A percentile compares a stretch with the other conserved stretches of the same genome.
These are phyloP conservation scores for Ptiloglossa arizonensis DNA, from an alignment of 1,140 invertebrate genomes.

Conservation along the genomic window DNA sequence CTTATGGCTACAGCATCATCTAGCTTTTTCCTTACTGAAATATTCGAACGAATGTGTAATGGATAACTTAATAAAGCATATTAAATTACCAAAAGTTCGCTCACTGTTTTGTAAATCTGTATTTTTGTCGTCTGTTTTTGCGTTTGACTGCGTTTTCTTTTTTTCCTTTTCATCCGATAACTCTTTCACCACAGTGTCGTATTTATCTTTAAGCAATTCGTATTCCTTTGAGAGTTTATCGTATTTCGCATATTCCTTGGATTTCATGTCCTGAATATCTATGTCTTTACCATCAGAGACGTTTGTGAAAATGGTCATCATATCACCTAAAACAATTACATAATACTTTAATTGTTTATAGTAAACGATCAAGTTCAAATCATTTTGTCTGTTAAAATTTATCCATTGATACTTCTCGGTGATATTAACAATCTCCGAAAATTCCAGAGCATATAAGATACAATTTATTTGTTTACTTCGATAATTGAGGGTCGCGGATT, in stretches of 20 bases:
- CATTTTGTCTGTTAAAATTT: too few relatives aligned
- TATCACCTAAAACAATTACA: conserved; percentile 82
- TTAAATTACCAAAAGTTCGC: conserved; percentile 39
- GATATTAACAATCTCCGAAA: too few relatives aligned
- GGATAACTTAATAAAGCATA: too few relatives aligned
- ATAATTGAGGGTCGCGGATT: too few relatives aligned
- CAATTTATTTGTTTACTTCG: too few relatives aligned
- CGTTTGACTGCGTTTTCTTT: conserved; percentile 73
- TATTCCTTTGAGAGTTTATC: conserved; percentile 77
- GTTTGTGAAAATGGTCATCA: conserved; percentile 84
- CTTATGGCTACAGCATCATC: conserved; percentile 83
- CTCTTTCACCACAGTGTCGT: conserved; percentile 76
- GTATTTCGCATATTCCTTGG: conserved; percentile 71
- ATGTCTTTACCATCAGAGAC: conserved; percentile 81
- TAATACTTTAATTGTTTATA: too few relatives aligned
- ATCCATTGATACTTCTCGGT: too few relatives aligned
- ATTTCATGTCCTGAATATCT: conserved; percentile 75
- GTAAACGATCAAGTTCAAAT: too few relatives aligned
- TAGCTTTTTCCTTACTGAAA: conserved; percentile 82
- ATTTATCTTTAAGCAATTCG: conserved; percentile 75
- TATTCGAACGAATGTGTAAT: conserved; percentile 13
- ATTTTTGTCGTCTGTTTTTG: conserved; percentile 78
- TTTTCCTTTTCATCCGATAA: conserved; percentile 78
- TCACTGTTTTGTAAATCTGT: conserved; percentile 71
- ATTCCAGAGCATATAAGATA: too few relatives aligned